Conservation (phyloP, 2,797 vertebrate genomes). For the Lateolabrax maculatus region DNA sequence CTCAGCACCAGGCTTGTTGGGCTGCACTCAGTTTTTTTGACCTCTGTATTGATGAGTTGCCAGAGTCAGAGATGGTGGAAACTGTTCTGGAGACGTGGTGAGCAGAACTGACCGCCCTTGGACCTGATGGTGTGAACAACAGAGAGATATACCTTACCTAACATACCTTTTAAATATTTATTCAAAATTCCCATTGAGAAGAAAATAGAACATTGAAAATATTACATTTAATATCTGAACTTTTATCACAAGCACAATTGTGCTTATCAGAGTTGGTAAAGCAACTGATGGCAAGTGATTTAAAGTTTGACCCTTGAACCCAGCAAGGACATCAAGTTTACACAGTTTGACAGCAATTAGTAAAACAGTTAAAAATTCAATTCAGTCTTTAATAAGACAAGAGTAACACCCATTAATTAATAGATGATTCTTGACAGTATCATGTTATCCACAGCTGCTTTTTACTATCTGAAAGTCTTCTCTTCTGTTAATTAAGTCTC, state of each 20-base stretch:
- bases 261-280: neutral
- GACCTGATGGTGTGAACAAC: constrained; percentile 72
- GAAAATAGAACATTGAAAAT: neutral
- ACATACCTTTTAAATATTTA: neutral
- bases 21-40: constrained; percentile 77
- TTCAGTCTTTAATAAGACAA: neutral
- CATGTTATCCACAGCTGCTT: constrained; percentile 26
- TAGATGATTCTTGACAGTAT: constrained; percentile 12
- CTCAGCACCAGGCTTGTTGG: constrained; percentile 86
- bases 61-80: constrained; percentile 58
- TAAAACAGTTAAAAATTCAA: neutral
- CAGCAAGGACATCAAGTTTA: neutral
- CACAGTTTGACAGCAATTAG: neutral
- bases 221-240: neutral
- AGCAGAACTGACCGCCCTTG: constrained; percentile 74
- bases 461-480: constrained; percentile 19
- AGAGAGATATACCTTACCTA: neutral
- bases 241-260: neutral
- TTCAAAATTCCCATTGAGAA: neutral
- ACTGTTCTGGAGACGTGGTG: constrained; percentile 69
- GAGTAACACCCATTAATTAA: neutral
- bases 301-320: neutral
- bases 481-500: constrained; percentile 27
- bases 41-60: constrained; percentile 71
- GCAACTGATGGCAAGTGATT: neutral